phyloP scores from a whole-genome alignment of 2,113 vertebrate species.

The Xenotilapia caudafasciata region DNA sequence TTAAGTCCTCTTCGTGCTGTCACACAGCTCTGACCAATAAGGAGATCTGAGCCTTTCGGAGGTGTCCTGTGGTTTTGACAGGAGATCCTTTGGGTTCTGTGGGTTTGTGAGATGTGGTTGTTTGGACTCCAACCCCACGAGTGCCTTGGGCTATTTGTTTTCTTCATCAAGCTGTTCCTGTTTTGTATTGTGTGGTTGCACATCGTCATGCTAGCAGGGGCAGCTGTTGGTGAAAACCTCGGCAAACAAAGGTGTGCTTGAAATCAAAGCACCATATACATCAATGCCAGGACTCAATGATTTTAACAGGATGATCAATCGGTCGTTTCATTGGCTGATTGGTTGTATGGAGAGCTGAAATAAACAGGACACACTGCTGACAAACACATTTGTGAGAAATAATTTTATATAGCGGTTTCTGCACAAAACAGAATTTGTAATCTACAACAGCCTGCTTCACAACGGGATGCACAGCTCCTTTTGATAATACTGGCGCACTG shows the following conservation, averaged over 20 bases:
- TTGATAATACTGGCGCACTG: neutral
- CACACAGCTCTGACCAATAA: neutral
- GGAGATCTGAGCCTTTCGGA: neutral
- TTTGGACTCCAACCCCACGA: neutral
- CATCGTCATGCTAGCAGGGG: neutral
- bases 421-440: neutral
- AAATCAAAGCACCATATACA: neutral
- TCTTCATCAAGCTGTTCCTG: neutral
- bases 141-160: neutral
- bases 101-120: neutral
- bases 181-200: neutral
- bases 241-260: neutral
- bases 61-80: neutral
- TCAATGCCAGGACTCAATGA: neutral
- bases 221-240: neutral
- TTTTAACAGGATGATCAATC: neutral
- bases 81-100: neutral
- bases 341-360: neutral
- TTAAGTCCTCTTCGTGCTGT: neutral
- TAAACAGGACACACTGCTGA: neutral
- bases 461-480: neutral
- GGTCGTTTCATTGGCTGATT: neutral
- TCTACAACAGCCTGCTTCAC: neutral
- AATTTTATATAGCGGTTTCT: neutral
- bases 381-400: neutral